Percentiles rank a stretch among this genome's conserved stretches.
Conservation (phyloP, 2,888 invertebrate genomes). For the Marronus borbonicus region DNA sequence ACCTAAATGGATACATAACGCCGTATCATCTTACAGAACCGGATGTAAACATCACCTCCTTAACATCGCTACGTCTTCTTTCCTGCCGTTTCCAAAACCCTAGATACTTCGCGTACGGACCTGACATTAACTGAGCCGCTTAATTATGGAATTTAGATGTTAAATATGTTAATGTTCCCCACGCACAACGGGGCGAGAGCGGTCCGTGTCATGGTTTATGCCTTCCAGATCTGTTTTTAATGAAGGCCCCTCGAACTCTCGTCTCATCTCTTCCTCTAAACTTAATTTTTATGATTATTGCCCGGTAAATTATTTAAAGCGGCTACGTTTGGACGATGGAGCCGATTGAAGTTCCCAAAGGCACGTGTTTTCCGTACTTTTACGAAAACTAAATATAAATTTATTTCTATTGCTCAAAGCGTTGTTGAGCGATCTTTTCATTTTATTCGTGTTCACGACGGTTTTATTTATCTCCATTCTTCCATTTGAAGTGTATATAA, state of each 20-base stretch:
- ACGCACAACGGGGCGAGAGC: conserved; percentile 49
- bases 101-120: conserved; percentile 15
- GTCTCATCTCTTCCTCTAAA: conserved; percentile 28
- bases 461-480: conserved; percentile 9
- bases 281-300: conserved; percentile 61
- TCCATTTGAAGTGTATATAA: too few species aligned
- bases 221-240: conserved; percentile 67
- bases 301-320: conserved; percentile 59
- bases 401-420: conserved; percentile 33
- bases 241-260: conserved; percentile 55
- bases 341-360: conserved; percentile 1
- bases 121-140: conserved; percentile 52
- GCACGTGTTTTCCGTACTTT: neutral
- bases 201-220: conserved; percentile 60
- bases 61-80: conserved; percentile 2
- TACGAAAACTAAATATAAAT: conserved; percentile 49
- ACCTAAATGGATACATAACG: neutral
- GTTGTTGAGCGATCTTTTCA: conserved; percentile 35
- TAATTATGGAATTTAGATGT: conserved; percentile 57
- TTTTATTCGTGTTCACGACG: neutral
- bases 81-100: conserved; percentile 33
- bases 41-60: conserved; percentile 54
- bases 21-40: conserved; percentile 45
- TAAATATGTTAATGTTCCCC: conserved; percentile 56
- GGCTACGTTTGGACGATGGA: conserved; percentile 20